These are phyloP conservation scores for Falco peregrinus DNA, from an alignment of 2,797 vertebrate species.

Conservation along the genomic window DNA sequence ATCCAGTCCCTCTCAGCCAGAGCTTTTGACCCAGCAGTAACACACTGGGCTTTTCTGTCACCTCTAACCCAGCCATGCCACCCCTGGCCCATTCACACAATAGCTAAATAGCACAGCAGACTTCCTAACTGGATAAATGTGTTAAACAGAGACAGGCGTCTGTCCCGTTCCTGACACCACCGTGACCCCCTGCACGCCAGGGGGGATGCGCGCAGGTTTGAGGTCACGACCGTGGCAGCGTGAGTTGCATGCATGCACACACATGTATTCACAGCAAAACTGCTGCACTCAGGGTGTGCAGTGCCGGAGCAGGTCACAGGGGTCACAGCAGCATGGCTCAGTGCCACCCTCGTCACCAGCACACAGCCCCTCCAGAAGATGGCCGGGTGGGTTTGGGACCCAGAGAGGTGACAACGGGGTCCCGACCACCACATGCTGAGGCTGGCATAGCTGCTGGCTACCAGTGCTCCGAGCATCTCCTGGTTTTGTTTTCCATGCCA, in stretches of 20 bases:
- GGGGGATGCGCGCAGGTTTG: rapidly evolving
- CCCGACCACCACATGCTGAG: rapidly evolving
- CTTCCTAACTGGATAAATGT: background rate
- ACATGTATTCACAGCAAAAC: background rate
- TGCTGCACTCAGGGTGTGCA: background rate
- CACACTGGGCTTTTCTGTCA: rapidly evolving
- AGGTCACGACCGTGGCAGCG: rapidly evolving
- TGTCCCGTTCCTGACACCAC: background rate
- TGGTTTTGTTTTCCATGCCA: rapidly evolving
- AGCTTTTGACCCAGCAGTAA: rapidly evolving
- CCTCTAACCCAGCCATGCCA: rapidly evolving
- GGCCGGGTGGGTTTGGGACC: background rate
- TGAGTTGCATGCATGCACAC: rapidly evolving
- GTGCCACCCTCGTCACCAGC: background rate
- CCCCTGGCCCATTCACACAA: rapidly evolving
- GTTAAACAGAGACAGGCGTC: background rate
- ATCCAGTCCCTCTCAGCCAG: background rate
- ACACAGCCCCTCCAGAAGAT: rapidly evolving
- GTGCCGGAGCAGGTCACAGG: rapidly evolving
- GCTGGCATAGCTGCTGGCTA: background rate
- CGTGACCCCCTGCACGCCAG: rapidly evolving
- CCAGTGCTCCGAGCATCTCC: background rate
- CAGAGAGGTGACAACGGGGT: rapidly evolving
- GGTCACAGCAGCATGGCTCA: rapidly evolving
- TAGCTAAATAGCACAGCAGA: background rate